phyloP scores from a whole-genome alignment of 2,113 vertebrate genomes.

The human (Homo sapiens) region DNA sequence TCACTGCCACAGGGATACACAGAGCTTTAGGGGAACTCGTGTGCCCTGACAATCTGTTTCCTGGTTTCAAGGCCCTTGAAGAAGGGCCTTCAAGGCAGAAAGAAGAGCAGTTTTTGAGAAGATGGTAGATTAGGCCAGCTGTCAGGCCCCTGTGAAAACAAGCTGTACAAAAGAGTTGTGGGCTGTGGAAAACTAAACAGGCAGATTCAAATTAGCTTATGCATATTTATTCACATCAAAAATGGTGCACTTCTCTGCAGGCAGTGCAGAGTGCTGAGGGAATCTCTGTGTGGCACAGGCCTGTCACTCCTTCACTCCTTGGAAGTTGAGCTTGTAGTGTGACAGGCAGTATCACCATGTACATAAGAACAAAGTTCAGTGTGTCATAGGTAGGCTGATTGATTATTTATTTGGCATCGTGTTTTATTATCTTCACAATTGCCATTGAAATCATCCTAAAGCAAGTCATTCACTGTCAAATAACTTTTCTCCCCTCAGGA shows the following conservation, averaged over 20 bases:
- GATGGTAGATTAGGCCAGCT: not conserved
- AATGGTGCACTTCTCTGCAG: not conserved
- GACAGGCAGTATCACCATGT: not conserved
- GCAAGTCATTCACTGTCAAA: not conserved
- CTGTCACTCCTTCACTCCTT: not conserved
- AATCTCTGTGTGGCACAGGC: rapidly evolving
- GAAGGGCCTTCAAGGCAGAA: not conserved
- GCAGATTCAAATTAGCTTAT: not conserved
- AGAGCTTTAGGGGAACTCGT: not conserved
- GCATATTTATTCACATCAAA: not conserved
- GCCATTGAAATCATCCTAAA: not conserved
- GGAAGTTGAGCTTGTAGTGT: not conserved
- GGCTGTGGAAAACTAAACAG: not conserved
- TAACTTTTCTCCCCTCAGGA: not conserved
- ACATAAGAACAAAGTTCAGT: not conserved
- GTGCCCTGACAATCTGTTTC: not conserved
- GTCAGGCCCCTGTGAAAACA: not conserved
- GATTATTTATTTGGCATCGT: not conserved
- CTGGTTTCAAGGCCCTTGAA: not conserved
- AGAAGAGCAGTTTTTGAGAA: not conserved
- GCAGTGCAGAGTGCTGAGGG: not conserved
- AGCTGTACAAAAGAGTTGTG: not conserved
- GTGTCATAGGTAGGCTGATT: not conserved
- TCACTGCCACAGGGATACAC: not conserved
- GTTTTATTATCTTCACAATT: not conserved